Percentiles rank a stretch among this genome's conserved stretches.
These are phyloP conservation scores for Therioaphis trifolii DNA, from an alignment of 2,888 invertebrate genomes.

Conservation along the genomic window DNA sequence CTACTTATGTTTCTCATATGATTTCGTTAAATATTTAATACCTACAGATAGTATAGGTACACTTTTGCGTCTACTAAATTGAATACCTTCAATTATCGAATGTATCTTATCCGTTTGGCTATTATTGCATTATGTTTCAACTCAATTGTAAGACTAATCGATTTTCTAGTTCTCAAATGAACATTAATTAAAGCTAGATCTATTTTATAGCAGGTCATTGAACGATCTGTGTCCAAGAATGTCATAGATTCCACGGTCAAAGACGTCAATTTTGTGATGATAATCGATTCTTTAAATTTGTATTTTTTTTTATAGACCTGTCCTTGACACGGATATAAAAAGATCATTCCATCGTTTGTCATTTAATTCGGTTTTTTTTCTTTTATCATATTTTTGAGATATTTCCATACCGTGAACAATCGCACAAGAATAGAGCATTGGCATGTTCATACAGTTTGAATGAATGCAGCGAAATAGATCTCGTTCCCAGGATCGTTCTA, in stretches of 20 bases:
- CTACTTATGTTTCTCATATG: background rate
- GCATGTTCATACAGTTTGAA: constrained; percentile 2
- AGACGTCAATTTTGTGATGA: constrained; percentile 56
- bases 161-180: constrained; percentile 58
- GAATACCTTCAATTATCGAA: constrained; percentile 7
- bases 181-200: constrained; percentile 54
- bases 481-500: constrained; percentile 60
- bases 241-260: constrained; percentile 61
- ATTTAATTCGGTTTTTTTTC: constrained; percentile 42
- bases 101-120: background rate
- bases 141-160: constrained; percentile 49
- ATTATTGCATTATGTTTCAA: constrained; percentile 31
- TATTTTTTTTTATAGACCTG: background rate
- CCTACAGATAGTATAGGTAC: too few relatives aligned
- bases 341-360: constrained; percentile 38
- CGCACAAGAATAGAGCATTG: constrained; percentile 26
- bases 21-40: background rate
- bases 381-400: constrained; percentile 19
- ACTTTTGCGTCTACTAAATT: background rate
- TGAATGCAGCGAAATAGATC: constrained; percentile 22
- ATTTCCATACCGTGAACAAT: constrained; percentile 57
- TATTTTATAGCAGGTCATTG: constrained; percentile 47
- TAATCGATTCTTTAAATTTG: constrained; percentile 49
- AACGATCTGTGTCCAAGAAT: constrained; percentile 60
- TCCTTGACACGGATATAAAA: constrained; percentile 57